A percentile compares a stretch with the other conserved stretches of the same genome.
Conservation (phyloP, 2,113 vertebrate species). For the Leucosticte australis region DNA sequence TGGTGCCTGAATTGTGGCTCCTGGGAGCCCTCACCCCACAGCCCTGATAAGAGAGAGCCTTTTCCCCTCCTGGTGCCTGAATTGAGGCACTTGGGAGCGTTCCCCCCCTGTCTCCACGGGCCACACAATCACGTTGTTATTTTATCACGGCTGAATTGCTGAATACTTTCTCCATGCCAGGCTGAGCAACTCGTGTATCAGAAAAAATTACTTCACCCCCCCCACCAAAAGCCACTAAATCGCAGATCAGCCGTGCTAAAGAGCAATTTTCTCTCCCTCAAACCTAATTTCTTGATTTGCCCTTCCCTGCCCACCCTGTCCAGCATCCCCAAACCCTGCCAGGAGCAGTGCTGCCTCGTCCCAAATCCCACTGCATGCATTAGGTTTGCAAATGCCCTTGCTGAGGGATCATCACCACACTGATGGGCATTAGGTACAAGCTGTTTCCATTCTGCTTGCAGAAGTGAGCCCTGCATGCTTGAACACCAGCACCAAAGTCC, state of each 20-base stretch:
- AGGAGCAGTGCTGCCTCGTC: fast-evolving
- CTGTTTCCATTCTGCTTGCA: not conserved
- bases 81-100: not conserved
- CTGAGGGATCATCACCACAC: not conserved
- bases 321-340: not conserved
- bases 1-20: not conserved
- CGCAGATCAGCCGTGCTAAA: not conserved
- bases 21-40: not conserved
- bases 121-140: not conserved
- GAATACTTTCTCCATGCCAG: not conserved
- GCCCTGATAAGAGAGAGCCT: no score
- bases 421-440: fast-evolving
- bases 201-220: not conserved
- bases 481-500: not conserved
- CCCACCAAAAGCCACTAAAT: not conserved
- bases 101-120: not conserved
- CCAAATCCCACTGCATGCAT: fast-evolving
- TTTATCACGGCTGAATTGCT: not conserved
- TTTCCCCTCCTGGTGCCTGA: not conserved
- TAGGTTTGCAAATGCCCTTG: not conserved
- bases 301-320: not conserved
- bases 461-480: not conserved
- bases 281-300: fast-evolving
- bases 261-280: not conserved
- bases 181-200: not conserved